These are phyloP conservation scores for Myathropa florea DNA, from an alignment of 2,888 invertebrate species.

Conservation along the genomic window DNA sequence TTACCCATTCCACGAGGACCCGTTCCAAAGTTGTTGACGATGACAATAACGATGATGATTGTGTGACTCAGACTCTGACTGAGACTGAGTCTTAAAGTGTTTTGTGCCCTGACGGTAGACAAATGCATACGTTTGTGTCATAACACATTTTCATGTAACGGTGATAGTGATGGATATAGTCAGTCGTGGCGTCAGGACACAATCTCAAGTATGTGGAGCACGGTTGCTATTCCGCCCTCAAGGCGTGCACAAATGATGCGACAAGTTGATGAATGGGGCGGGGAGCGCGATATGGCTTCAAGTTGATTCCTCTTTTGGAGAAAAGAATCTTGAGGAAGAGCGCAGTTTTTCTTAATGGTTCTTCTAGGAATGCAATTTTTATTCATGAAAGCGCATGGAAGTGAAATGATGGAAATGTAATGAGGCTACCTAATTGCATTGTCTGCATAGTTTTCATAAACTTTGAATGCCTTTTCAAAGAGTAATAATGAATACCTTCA, in stretches of 20 bases:
- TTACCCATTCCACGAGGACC: conserved; percentile 20
- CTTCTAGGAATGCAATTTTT: background rate
- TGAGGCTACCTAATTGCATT: background rate
- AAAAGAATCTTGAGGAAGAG: background rate
- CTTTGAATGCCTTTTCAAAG: background rate
- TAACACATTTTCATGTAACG: conserved; percentile 54
- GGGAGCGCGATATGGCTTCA: background rate
- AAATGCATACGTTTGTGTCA: conserved; percentile 62
- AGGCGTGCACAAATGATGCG: background rate
- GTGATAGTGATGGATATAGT: conserved; percentile 45
- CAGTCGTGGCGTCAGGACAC: conserved; percentile 5
- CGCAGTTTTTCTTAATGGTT: background rate
- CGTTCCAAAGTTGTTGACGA: background rate
- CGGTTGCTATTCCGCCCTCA: background rate
- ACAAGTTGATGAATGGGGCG: background rate
- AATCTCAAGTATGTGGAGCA: background rate
- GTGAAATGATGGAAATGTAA: background rate
- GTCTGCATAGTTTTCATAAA: background rate
- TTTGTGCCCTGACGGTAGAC: conserved; percentile 38
- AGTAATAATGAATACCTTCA: too few relatives aligned
- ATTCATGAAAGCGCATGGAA: background rate
- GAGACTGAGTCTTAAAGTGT: background rate
- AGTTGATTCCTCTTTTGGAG: background rate
- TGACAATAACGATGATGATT: conserved; percentile 42
- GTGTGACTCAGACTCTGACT: conserved; percentile 25